Base-by-base conservation (phyloP, 2,113 vertebrate species). In the Dendropsophus ebraccatus region DNA sequence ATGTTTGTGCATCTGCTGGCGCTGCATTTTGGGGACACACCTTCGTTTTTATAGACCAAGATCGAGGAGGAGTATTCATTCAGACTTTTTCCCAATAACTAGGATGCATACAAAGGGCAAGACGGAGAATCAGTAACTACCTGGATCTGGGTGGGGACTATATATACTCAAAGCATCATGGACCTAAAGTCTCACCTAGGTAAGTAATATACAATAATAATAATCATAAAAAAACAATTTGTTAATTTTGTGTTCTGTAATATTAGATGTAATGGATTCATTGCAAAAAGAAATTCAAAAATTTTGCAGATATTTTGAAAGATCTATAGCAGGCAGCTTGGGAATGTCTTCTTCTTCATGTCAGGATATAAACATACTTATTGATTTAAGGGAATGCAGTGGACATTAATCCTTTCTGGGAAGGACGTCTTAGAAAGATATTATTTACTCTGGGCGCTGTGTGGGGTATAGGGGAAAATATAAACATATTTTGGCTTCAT, bases 1-100 rank as follows among this genome's bases (percentile, higher is more conserved):
- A 49, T 56, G 45, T 32, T 41, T 41, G 75, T 41, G 75, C 72
- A 12, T 17, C 25, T 35, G 50, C 72, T 65, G 52, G 86, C 83
- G 89, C 87, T 81, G 86, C 88, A 82, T 89, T 88, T 87, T 87
- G 87, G 88, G 82, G 87, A 88, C 73, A 81, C 80, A 90, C 83
- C 83, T 84, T 76, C 19, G 12, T 89, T 89, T 89, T 89, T 90
- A 85, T 87, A 89, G 88, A 87, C 72, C 88, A 65, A 82, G 88
- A 85, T 84, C 75, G 83, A 87, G 88, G 87, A 88, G 88, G 87
- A 90, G 90, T 90, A 90, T 91, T 89, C 91, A 91, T 92, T 91
- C 89, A 92, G 91, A 92, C 89, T 91, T 91, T 90, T 5, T 89
- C 35, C 67, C 88, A 88, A 75, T 88, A 88, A 88, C 87, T 88